Evolutionary conservation across 2,888 invertebrate species (phyloP).

Genomic region (Synergus japonicus): DNA sequence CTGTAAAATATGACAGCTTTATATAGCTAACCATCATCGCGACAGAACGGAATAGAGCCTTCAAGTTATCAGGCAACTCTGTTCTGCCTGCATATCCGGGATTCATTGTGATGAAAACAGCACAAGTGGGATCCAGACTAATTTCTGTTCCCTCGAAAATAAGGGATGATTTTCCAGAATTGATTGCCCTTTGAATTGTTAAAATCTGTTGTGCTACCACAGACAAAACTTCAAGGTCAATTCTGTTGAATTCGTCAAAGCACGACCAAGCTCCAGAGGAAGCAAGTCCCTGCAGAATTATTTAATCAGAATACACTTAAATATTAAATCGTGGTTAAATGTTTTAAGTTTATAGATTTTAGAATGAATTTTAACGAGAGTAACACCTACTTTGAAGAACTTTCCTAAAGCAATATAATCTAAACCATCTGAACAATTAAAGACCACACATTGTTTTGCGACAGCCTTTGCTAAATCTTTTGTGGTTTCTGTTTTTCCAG

Average conservation of each 20-base stretch:
- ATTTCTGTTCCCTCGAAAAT: slow-evolving; percentile 81
- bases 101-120: slow-evolving; percentile 82
- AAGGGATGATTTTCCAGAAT: slow-evolving; percentile 76
- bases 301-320: neutral
- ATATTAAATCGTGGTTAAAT: neutral
- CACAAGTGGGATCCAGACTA: slow-evolving; percentile 79
- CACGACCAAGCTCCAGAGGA: slow-evolving; percentile 82
- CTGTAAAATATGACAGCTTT: neutral
- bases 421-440: slow-evolving; percentile 84
- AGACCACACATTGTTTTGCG: slow-evolving; percentile 84
- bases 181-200: slow-evolving; percentile 80
- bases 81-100: slow-evolving; percentile 81
- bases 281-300: slow-evolving; percentile 78
- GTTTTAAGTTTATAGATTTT: neutral
- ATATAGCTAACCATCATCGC: slow-evolving; percentile 81
- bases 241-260: slow-evolving; percentile 82
- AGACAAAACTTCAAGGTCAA: slow-evolving; percentile 82
- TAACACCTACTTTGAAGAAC: slow-evolving; percentile 77
- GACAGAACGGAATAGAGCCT: slow-evolving; percentile 81
- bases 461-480: slow-evolving; percentile 84
- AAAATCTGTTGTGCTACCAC: slow-evolving; percentile 83
- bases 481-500: slow-evolving; percentile 82
- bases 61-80: slow-evolving; percentile 82
- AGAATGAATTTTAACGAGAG: neutral
- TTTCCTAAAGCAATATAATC: slow-evolving; percentile 84